Base-by-base conservation (phyloP, 2,888 invertebrate genomes). In the Pheosia gnoma region DNA sequence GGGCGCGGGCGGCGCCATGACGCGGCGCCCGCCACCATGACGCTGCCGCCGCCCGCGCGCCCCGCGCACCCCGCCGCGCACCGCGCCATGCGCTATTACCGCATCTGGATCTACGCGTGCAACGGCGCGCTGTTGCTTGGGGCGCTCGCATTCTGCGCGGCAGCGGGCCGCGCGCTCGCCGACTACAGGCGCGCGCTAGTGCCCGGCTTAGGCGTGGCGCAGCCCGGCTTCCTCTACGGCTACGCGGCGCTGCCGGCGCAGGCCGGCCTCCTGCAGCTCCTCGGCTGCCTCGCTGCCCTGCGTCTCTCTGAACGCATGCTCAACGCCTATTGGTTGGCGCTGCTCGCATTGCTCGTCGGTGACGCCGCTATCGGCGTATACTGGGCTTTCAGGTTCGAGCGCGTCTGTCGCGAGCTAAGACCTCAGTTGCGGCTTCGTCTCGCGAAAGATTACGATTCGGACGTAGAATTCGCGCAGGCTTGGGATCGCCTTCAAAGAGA, bases 101-200 rank as follows among this genome's bases (percentile, higher is more conserved):
- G 97, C 94, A 96, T 97, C 90, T 97, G 97, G 97, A 97, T 98
- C 89, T 97, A 97, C 95, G 96, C 97, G 89, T 97, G 97, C 96
- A 97, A 97, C 94, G 96, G 96, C 91, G 97, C 97, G 82, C 95
- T 98, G 89, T 94, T 97, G 90, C 95, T 97, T 80, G 97, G 96
- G 86, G 97, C 97, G 84, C 93, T 97, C 75, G 96, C 96, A 66
- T 97, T 97, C 88, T 95, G 96, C 82, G 96, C 96, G 74, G 96
- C 96, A 75, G 96, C 97, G 74, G 95, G 95, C 60, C 95, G 95
- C 81, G 96, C 96, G 57, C 94, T 96, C 62, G 94, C 95, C 65
- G 96, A 96, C 89, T 96, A 96, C 81, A 94, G 96, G 64, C 95
- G 96, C 78, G 89, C 95, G 70, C 94, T 97, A 62, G 95, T 97